Evolutionary conservation across 2,113 vertebrate genomes (phyloP).

Genomic region (Arothron firmamentum): DNA sequence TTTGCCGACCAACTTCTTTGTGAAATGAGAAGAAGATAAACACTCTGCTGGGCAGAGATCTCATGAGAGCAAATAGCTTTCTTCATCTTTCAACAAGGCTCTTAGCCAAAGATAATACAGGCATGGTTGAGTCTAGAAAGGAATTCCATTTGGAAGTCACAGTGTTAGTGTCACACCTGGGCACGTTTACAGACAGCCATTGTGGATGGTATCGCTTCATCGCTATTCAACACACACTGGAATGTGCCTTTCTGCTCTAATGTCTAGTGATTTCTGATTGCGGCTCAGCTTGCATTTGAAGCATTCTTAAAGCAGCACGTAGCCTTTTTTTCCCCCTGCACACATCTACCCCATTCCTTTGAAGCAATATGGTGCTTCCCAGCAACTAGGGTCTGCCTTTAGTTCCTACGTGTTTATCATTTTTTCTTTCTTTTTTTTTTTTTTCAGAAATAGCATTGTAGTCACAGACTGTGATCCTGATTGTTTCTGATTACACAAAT

Average conservation of each 20-base stretch:
- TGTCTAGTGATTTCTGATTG: conserved; percentile 19
- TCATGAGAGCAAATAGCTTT: conserved; percentile 17
- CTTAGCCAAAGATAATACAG: conserved; percentile 8
- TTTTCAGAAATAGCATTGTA: too few relatives aligned
- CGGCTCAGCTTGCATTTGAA: conserved; percentile 16
- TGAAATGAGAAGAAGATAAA: conserved; percentile 41
- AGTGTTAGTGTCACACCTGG: conserved; percentile 15
- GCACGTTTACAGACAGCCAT: conserved; percentile 28
- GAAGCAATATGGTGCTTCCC: too few relatives aligned
- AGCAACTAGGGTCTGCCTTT: too few relatives aligned
- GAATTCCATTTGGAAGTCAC: conserved; percentile 18
- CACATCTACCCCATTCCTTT: too few relatives aligned
- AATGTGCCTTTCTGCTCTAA: conserved; percentile 31
- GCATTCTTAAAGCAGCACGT: conserved; percentile 7
- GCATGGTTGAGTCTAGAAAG: conserved; percentile 7
- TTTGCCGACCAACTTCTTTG: conserved; percentile 43
- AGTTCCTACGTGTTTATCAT: too few relatives aligned
- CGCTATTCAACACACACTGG: conserved; percentile 20
- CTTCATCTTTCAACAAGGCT: conserved; percentile 36
- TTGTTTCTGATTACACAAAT: too few relatives aligned
- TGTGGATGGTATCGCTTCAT: conserved; percentile 25
- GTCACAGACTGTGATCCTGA: too few relatives aligned
- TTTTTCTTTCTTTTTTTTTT: too few relatives aligned
- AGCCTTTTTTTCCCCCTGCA: neutral
- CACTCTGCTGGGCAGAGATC: conserved; percentile 19